phyloP scores from a whole-genome alignment of 1,140 invertebrate species.

The Drosophila aff. region DNA sequence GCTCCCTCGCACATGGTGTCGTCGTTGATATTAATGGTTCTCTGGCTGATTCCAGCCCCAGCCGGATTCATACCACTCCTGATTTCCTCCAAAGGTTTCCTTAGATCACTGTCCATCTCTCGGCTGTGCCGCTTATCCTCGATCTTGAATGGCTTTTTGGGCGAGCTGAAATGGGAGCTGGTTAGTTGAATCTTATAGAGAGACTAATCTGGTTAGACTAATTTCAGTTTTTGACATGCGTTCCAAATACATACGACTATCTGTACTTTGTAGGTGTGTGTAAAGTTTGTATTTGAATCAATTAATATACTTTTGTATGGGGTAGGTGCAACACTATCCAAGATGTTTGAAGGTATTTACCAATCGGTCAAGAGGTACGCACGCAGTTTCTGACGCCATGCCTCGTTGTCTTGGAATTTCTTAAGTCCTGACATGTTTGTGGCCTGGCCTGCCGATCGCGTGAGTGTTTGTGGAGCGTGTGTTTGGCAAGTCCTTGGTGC shows the following conservation, averaged over 20 bases:
- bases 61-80: not conserved
- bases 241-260: conserved; percentile 7
- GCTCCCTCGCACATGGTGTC: conserved; percentile 26
- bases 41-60: not conserved
- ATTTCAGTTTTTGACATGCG: conserved; percentile 4
- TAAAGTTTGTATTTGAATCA: conserved; percentile 8
- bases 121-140: conserved; percentile 55
- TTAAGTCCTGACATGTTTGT: conserved; percentile 67
- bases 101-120: conserved; percentile 48
- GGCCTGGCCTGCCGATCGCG: conserved; percentile 9
- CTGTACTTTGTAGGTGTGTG: conserved; percentile 27
- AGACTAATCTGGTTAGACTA: not conserved
- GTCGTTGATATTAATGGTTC: conserved; percentile 19
- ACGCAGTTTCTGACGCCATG: conserved; percentile 72
- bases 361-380: conserved; percentile 67
- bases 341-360: conserved; percentile 64
- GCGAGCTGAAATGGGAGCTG: conserved; percentile 15
- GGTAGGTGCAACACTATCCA: conserved; percentile 28
- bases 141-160: conserved; percentile 12
- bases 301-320: conserved; percentile 5
- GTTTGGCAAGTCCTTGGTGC: conserved; percentile 13
- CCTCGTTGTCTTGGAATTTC: conserved; percentile 75
- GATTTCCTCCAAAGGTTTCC: conserved; percentile 24
- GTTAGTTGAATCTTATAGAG: not conserved
- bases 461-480: conserved; percentile 1